These are phyloP conservation scores for Agrochola macilenta DNA, from an alignment of 2,888 invertebrate genomes.

Conservation along the genomic window DNA sequence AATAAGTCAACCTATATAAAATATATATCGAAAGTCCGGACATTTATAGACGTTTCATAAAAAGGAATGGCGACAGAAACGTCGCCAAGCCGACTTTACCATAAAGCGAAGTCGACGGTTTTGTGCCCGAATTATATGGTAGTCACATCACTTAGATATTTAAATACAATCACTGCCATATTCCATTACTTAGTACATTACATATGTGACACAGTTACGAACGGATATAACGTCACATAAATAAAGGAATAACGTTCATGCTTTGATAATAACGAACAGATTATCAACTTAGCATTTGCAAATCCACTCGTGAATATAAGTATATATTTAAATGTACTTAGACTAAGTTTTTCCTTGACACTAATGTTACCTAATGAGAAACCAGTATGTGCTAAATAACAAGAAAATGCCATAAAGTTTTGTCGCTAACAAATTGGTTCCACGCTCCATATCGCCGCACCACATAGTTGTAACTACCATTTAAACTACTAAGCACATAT, in stretches of 20 bases:
- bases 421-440: conserved; percentile 42
- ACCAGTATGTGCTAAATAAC: conserved; percentile 26
- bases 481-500: conserved; percentile 65
- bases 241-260: background rate
- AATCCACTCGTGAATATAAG: background rate
- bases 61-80: conserved; percentile 53
- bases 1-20: conserved; percentile 65
- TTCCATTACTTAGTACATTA: background rate
- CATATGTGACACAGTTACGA: background rate
- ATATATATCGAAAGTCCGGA: conserved; percentile 57
- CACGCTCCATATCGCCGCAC: conserved; percentile 22
- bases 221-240: background rate
- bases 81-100: conserved; percentile 39
- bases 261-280: background rate
- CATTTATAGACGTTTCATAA: conserved; percentile 60
- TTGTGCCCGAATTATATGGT: conserved; percentile 34
- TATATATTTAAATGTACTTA: background rate
- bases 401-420: conserved; percentile 35
- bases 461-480: conserved; percentile 42
- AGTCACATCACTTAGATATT: conserved; percentile 19
- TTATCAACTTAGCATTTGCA: background rate
- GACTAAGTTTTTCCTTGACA: conserved; percentile 18
- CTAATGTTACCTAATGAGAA: conserved; percentile 5
- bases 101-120: conserved; percentile 41
- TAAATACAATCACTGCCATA: conserved; percentile 7